phyloP scores from a whole-genome alignment of 2,888 invertebrate genomes.

The Phengaris alcon region DNA sequence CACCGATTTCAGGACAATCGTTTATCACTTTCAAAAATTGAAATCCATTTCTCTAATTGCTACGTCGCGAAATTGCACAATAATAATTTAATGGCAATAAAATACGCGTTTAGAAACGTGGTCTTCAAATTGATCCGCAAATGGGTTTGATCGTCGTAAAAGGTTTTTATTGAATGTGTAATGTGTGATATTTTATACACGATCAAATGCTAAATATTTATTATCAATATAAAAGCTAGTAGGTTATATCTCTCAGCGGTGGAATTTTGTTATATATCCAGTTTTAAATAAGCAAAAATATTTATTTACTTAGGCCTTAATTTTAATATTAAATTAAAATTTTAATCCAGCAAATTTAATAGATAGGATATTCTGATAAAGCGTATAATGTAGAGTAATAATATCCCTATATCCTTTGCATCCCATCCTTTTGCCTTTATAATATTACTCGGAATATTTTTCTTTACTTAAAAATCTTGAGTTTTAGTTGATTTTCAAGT shows the following conservation, averaged over 20 bases:
- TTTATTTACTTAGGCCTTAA: neutral
- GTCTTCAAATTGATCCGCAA: constrained; percentile 39
- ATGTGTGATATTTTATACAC: constrained; percentile 25
- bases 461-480: too few species aligned
- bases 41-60: constrained; percentile 59
- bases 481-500: neutral
- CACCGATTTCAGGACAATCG: neutral
- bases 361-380: too few species aligned
- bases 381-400: too few species aligned
- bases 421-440: too few species aligned
- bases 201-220: constrained; percentile 11
- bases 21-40: constrained; percentile 42
- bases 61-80: constrained; percentile 53
- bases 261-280: neutral
- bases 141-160: constrained; percentile 37
- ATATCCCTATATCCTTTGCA: too few species aligned
- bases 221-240: neutral
- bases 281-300: too few species aligned
- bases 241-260: neutral
- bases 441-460: too few species aligned
- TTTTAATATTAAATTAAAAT: too few species aligned
- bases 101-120: constrained; percentile 52
- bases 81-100: constrained; percentile 59
- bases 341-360: too few species aligned
- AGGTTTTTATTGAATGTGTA: constrained; percentile 23